Evolutionary conservation across 2,888 invertebrate genomes (phyloP).

Genomic region (Acanthosepion esculentum): DNA sequence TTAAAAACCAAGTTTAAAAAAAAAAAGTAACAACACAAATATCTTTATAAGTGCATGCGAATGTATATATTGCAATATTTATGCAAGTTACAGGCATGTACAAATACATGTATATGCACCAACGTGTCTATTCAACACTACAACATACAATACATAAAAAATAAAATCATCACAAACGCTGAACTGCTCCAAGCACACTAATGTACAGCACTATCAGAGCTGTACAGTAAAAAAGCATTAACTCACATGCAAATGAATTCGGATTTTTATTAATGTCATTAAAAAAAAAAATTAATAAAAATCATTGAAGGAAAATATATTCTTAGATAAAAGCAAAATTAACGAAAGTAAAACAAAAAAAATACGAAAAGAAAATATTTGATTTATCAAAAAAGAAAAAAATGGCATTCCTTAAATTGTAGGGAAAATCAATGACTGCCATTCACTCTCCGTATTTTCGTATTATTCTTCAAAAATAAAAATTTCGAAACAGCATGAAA

Average conservation of each 20-base stretch:
- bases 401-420: neutral
- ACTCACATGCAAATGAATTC: neutral
- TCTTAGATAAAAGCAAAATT: neutral
- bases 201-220: too few species aligned
- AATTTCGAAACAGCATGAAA: neutral
- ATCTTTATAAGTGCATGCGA: too few species aligned
- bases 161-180: too few species aligned
- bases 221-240: neutral
- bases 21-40: too few species aligned
- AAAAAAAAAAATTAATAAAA: neutral
- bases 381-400: neutral
- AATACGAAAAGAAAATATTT: too few species aligned
- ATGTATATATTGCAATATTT: neutral
- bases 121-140: neutral
- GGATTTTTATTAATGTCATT: neutral
- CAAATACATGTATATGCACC: neutral
- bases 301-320: neutral
- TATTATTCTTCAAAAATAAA: neutral
- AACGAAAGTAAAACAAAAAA: neutral
- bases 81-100: neutral
- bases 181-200: too few species aligned
- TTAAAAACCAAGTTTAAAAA: too few species aligned
- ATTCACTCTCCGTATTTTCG: neutral
- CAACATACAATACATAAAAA: too few species aligned
- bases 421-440: neutral